A percentile compares a stretch with the other conserved stretches of the same genome.
phyloP scores from a whole-genome alignment of 2,113 vertebrate species.

The Pagrus major region DNA sequence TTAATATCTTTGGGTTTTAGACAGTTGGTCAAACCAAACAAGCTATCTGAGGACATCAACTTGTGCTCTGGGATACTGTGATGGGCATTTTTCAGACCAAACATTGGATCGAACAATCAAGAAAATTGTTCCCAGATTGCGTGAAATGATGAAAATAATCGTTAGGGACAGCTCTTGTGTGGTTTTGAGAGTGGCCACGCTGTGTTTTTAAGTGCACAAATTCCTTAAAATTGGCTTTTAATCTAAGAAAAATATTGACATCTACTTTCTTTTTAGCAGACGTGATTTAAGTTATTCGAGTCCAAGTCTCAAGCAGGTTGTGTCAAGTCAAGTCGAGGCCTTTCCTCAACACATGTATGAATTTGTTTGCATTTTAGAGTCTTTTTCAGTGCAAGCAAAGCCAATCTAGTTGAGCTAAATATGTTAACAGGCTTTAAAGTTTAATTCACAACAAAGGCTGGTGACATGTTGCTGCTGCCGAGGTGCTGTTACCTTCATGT shows the following conservation, averaged over 20 bases:
- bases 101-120: neutral
- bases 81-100: neutral
- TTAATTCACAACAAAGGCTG: neutral
- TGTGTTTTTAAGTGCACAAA: neutral
- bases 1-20: neutral
- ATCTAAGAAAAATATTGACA: neutral
- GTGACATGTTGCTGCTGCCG: neutral
- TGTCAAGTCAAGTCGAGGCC: too few species aligned
- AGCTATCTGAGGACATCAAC: neutral
- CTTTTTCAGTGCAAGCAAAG: neutral
- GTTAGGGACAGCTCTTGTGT: neutral
- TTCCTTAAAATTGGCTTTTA: neutral
- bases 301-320: too few species aligned
- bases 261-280: neutral
- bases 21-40: neutral
- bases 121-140: neutral
- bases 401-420: neutral
- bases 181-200: too few species aligned
- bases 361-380: neutral
- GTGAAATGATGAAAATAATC: neutral
- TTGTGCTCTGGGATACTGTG: neutral
- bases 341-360: neutral
- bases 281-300: too few species aligned
- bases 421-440: neutral
- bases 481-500: slow-evolving; percentile 14